phyloP scores from a whole-genome alignment of 2,888 invertebrate genomes.

The Tipula vernalis region DNA sequence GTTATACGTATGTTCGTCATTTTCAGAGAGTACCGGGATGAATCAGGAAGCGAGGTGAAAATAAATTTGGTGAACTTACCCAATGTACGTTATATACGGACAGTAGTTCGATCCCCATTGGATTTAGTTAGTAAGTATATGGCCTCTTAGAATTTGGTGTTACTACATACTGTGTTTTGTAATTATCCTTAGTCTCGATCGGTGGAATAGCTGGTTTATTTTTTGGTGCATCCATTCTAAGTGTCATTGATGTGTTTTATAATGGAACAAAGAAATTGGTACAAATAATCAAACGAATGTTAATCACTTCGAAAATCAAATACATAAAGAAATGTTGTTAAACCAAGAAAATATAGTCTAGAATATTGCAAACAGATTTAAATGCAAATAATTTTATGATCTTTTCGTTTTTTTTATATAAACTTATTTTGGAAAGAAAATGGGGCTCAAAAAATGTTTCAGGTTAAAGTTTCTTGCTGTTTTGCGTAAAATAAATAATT shows the following conservation, averaged over 20 bases:
- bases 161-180: background rate
- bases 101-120: conserved; percentile 47
- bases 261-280: background rate
- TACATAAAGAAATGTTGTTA: background rate
- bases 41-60: conserved; percentile 22
- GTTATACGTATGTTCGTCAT: background rate
- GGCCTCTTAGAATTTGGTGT: background rate
- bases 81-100: conserved; percentile 44
- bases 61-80: conserved; percentile 29
- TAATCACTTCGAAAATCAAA: background rate
- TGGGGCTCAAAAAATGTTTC: too few species aligned
- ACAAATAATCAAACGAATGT: background rate
- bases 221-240: conserved; percentile 27
- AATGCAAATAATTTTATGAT: too few species aligned
- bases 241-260: conserved; percentile 16
- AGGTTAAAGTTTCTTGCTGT: too few species aligned
- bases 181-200: conserved; percentile 25
- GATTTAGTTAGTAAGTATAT: conserved; percentile 49
- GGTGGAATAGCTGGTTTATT: conserved; percentile 32
- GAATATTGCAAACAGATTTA: too few species aligned
- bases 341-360: background rate
- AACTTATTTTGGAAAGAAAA: too few species aligned
- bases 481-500: too few species aligned
- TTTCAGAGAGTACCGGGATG: conserved; percentile 12
- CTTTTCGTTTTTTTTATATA: too few species aligned